These are phyloP conservation scores for Bellardia pandia DNA, from an alignment of 2,888 invertebrate species.

Conservation along the genomic window DNA sequence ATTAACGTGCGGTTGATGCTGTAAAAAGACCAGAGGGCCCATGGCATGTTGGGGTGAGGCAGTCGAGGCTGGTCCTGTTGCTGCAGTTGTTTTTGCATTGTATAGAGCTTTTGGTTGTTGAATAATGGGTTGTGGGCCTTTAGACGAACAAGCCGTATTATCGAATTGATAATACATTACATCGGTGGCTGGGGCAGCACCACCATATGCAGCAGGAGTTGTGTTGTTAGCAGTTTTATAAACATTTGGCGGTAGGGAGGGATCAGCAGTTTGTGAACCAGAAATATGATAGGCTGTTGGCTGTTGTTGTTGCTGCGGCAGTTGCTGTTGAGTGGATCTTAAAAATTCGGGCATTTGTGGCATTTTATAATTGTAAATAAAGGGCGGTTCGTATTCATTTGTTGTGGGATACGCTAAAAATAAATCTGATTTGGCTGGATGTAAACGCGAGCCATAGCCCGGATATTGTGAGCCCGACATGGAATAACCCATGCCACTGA, in stretches of 20 bases:
- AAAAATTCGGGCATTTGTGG: constrained; percentile 80
- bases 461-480: constrained; percentile 75
- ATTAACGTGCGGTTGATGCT: constrained; percentile 78
- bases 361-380: constrained; percentile 83
- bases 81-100: constrained; percentile 44
- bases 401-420: constrained; percentile 76
- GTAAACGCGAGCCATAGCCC: constrained; percentile 77
- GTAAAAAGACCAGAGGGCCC: constrained; percentile 81
- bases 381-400: constrained; percentile 80
- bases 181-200: constrained; percentile 81
- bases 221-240: constrained; percentile 69
- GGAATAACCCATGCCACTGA: constrained; percentile 78
- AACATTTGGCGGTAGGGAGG: constrained; percentile 77
- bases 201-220: constrained; percentile 75
- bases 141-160: constrained; percentile 75
- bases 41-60: constrained; percentile 57
- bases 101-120: constrained; percentile 62
- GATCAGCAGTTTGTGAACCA: constrained; percentile 82
- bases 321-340: constrained; percentile 67
- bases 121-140: constrained; percentile 64
- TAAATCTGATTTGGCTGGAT: constrained; percentile 83
- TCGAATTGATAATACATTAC: constrained; percentile 83
- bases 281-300: constrained; percentile 82
- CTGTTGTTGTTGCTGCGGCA: constrained; percentile 69
- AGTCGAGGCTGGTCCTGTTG: constrained; percentile 19